Base-by-base conservation (phyloP, 2,797 vertebrate species). In the Alfaro cultratus region DNA sequence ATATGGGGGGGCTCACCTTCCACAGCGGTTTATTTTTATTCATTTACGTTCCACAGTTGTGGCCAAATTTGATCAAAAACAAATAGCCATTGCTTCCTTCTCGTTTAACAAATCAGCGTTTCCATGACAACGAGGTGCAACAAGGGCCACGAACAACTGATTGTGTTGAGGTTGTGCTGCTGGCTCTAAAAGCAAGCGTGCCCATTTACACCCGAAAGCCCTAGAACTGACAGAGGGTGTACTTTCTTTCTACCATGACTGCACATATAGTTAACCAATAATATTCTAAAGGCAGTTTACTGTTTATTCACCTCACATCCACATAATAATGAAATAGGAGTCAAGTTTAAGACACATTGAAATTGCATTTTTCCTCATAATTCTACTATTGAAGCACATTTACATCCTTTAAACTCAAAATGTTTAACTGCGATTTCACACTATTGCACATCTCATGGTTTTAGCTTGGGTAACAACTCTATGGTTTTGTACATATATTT, bases 271-370 rank as follows among this genome's bases (percentile, higher is more conserved):
- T 83, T 72, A 84, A 75, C 83, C 77, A 57, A 84, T 81, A 75
- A 80, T 71, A 79, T 49, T 73, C 51, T 75, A 78, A 84, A 86
- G 83, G 82, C 55, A 79, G 78, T 86, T 79, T 49, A 81, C 80
- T 81, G 55, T 83, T 84, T 80, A 81, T 77, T 78, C 49, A 86
- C 75, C 73, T 76, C 76, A 92, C 84, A 91, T 89, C 88, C 88
- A 92, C 88, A 79, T 39, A 64, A 64, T 75, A 83, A 89, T 84
- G 79, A 81, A 74, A 81, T 75, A 51, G 75, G 78, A 86, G 86
- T 85, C 62, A 84, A 82, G 51, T 78, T 85, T 80, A 87, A 86
- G 81, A 88, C 84, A 87, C 82, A 85, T 75, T 62, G 74, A 85
- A 85, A 79, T 74, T 13, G 73, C 74, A 81, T 73, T 70, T 46